Evolutionary conservation across 2,113 vertebrate species (phyloP).

Genomic region (Procavia capensis): DNA sequence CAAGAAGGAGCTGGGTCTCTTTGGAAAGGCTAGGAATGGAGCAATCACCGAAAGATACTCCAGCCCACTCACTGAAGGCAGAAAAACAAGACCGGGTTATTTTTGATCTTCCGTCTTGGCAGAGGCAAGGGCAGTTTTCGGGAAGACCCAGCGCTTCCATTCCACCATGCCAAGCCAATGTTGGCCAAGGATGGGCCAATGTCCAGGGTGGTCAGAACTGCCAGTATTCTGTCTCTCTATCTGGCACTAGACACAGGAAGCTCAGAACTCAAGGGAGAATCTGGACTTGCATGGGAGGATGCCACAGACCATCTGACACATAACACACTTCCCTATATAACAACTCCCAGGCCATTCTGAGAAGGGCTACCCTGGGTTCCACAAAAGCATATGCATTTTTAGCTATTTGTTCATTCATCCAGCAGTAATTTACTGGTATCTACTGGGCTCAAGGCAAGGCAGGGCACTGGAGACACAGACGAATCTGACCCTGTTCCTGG

Average conservation of each 20-base stretch:
- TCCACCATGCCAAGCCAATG: conserved; percentile 7
- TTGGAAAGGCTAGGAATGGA: background rate
- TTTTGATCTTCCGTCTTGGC: conserved; percentile 63
- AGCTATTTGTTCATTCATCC: conserved; percentile 4
- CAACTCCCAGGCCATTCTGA: background rate
- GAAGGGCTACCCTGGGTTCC: background rate
- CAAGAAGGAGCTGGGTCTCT: background rate
- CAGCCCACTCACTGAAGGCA: background rate
- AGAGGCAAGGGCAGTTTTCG: conserved; percentile 55
- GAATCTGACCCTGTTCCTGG: conserved; percentile 6
- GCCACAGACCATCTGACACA: background rate
- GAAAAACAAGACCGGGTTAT: conserved; percentile 17
- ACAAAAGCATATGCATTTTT: conserved; percentile 43
- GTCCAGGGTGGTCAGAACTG: conserved; percentile 51
- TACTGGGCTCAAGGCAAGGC: background rate
- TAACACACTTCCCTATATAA: background rate
- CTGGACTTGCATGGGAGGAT: background rate
- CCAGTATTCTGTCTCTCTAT: conserved; percentile 55
- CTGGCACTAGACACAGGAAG: conserved; percentile 38
- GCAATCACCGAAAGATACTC: background rate
- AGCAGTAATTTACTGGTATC: background rate
- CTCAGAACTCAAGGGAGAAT: background rate
- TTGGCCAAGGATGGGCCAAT: conserved; percentile 54
- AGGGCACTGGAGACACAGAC: background rate
- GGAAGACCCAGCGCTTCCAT: conserved; percentile 72